Evolutionary conservation across 2,888 invertebrate genomes (phyloP), one percentile per base, ranked within the genome.

Genomic region (Chrysolina haemoptera): DNA sequence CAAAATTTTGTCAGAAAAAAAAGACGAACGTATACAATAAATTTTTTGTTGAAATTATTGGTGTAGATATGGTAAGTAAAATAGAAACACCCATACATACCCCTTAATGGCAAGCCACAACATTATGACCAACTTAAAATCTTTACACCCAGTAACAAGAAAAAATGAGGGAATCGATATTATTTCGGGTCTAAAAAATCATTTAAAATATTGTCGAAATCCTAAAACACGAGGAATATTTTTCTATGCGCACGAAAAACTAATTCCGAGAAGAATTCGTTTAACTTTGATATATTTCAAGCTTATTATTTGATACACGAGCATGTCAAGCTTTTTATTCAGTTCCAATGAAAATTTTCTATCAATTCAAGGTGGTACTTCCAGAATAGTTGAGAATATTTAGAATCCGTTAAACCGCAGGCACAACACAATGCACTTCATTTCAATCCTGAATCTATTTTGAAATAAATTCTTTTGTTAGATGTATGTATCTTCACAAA

Each of bases 221-320:
- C 40, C 18, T 27, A 43, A 11, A 22, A 40, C 3, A 12, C n/a
- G n/a, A 43, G 59, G 67, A n/a, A 27, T 10, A 16, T 8, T 48
- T 18, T 22, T 20, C 18, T 12, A 0, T 35, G 35, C 35, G 4
- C 12, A 12, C 50, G 16, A 27, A 48, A 62, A 43, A 69, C 68
- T 63, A 68, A 72, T 68, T 63, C 43, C n/a, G 35, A 70, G 41
- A 59, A 46, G 27, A 65, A 59, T 62, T 62, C 67, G 66, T 62
- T 69, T 66, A 62, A 53, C 62, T 63, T 48, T 63, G 35, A 66
- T 70, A 67, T 46, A 68, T 74, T 74, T 74, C 43, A 74, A 62
- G 74, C 69, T 73, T 40, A 73, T 73, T 40, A 73, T 73, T 71
- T 68, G 53, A 59, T 68, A 71, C 68, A 74, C 74, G 71, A 74